Base-by-base conservation (phyloP, 2,797 vertebrate genomes). In the Tragelaphus eurycerus region DNA sequence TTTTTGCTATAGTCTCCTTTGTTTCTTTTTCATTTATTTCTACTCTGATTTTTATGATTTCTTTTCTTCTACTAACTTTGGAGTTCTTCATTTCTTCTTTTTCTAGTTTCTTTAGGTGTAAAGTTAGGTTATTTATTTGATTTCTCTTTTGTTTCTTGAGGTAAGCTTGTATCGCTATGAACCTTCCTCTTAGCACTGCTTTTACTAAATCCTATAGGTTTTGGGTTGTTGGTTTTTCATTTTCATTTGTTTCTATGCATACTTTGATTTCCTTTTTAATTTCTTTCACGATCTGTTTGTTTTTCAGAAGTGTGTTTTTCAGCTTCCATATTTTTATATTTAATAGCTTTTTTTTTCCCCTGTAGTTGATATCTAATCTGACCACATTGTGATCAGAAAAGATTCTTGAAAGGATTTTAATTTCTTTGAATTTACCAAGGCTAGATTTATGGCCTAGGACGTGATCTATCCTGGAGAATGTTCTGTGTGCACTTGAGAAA, bases 11-110 rank as follows among this genome's bases (percentile, higher is more conserved):
- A 12, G 10, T 71, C n/a, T 38, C 34, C 10, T 38, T 71, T 71
- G 10, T 12, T 71, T 71, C 64, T 38, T 71, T 38, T 71, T 23
- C 64, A 71, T 23, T 71, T 71, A 71, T 71, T 12, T 71, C n/a
- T 38, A 21, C 10, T 38, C 19, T 71, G 19, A 71, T 71, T 71
- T 71, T 71, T 71, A 38, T 71, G 10, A 21, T 71, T 71, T 71
- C 19, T 38, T 71, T 23, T 19, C 19, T 71, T 71, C 19, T 38
- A 71, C 19, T 38, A 6, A 31, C 19, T 71, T 71, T 6, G 4
- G 17, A 9, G n/a, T 38, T 38, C 64, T 71, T 71, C 0, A 0
- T 71, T 71, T 71, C 19, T 71, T 38, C 19, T 71, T 38, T 71
- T 21, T 38, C 64, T 71, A 38, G 19, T 71, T 71, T 71, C n/a